Conservation (phyloP, 2,888 invertebrate genomes). For the Lamellibrachia satsuma region DNA sequence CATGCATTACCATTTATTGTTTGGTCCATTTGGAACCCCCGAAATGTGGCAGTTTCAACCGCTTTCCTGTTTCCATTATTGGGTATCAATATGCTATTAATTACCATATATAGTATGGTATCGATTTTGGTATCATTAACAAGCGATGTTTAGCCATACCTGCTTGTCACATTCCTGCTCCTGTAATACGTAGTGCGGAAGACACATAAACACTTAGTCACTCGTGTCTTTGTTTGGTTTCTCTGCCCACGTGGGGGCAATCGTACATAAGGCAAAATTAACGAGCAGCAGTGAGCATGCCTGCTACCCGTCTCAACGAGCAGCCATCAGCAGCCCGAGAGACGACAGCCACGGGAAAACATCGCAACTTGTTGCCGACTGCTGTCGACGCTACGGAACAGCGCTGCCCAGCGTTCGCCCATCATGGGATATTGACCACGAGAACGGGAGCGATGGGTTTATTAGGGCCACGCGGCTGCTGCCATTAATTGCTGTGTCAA, state of each 20-base stretch:
- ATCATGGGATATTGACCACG: not conserved
- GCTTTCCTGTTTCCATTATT: not conserved
- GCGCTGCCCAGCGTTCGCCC: not conserved
- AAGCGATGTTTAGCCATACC: not conserved
- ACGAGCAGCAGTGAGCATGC: constrained; percentile 12
- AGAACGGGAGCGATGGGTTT: not conserved
- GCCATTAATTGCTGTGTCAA: not conserved
- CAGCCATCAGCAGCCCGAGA: not conserved
- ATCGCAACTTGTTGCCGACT: constrained; percentile 17
- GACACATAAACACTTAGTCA: not conserved
- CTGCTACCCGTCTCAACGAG: constrained; percentile 17
- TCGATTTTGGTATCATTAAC: not conserved
- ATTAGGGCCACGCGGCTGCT: not conserved
- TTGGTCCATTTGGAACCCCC: not conserved
- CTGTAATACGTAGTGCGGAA: not conserved
- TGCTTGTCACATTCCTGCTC: not conserved
- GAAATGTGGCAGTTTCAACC: not conserved
- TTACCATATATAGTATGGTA: not conserved
- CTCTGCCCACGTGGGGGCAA: not conserved
- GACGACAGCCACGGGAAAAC: not conserved
- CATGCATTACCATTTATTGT: not conserved
- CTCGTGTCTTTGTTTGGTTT: not conserved
- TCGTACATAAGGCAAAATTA: not conserved
- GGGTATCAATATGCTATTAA: not conserved
- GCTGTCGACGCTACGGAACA: not conserved